Evolutionary conservation across 2,113 vertebrate species (phyloP).

Genomic region (Glaucomys volans): DNA sequence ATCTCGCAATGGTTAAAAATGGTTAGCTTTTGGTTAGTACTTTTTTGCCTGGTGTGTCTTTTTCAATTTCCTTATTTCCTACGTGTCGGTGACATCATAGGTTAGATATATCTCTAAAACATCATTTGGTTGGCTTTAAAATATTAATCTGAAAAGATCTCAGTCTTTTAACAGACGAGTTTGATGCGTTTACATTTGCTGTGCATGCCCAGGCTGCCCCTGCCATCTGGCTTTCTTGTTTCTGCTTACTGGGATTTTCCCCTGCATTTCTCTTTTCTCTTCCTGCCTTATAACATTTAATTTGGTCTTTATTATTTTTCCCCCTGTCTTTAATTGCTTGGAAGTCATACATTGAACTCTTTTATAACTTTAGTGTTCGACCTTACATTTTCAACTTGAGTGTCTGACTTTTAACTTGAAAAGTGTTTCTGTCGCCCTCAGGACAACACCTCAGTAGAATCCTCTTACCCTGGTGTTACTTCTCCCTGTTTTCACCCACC

Average conservation of each 20-base stretch:
- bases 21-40: background rate
- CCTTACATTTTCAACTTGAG: background rate
- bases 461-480: background rate
- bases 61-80: background rate
- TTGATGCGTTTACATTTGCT: background rate
- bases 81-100: background rate
- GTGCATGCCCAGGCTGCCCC: accelerated
- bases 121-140: background rate
- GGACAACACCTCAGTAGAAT: no score
- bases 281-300: background rate
- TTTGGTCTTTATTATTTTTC: background rate
- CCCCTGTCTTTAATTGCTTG: background rate
- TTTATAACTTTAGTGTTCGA: background rate
- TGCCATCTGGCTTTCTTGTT: background rate
- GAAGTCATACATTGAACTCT: background rate
- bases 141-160: background rate
- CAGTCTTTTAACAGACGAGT: background rate
- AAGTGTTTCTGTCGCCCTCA: background rate
- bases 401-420: background rate
- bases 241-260: accelerated
- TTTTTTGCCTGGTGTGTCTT: background rate
- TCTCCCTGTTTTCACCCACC: background rate
- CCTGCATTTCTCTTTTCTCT: background rate
- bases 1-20: background rate
- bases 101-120: background rate